phyloP scores from a whole-genome alignment of 2,888 invertebrate species.

The Ochropacha duplaris region DNA sequence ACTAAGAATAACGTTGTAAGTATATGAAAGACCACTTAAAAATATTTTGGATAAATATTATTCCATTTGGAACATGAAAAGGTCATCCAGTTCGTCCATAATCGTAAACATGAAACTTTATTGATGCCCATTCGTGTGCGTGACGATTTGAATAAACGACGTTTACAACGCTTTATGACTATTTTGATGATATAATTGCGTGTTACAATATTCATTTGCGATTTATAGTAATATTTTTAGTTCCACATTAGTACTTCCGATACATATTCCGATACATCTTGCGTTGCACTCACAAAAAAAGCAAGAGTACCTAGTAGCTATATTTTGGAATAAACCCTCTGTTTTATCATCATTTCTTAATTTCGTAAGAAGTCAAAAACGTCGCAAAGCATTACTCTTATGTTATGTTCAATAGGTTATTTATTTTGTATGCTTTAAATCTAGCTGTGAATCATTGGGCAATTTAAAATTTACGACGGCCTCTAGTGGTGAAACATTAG shows the following conservation, averaged over 20 bases:
- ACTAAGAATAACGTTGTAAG: background rate
- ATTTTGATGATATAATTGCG: constrained; percentile 42
- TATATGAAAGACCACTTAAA: background rate
- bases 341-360: too few relatives aligned
- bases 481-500: too few relatives aligned
- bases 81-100: constrained; percentile 22
- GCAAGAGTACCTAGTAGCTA: too few relatives aligned
- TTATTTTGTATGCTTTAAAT: too few relatives aligned
- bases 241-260: background rate
- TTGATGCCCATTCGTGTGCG: constrained; percentile 29
- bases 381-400: too few relatives aligned
- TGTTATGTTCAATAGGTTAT: too few relatives aligned
- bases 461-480: too few relatives aligned
- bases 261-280: too few relatives aligned
- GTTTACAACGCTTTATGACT: constrained; percentile 29
- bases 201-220: constrained; percentile 23
- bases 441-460: too few relatives aligned
- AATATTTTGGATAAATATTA: background rate
- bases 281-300: too few relatives aligned
- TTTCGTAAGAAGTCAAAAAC: too few relatives aligned
- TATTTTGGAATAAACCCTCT: too few relatives aligned
- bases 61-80: constrained; percentile 11
- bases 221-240: constrained; percentile 6
- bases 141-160: constrained; percentile 44
- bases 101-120: constrained; percentile 41